Base-by-base conservation (phyloP, 1,140 invertebrate genomes). In the Acromyrmex heyeri region DNA sequence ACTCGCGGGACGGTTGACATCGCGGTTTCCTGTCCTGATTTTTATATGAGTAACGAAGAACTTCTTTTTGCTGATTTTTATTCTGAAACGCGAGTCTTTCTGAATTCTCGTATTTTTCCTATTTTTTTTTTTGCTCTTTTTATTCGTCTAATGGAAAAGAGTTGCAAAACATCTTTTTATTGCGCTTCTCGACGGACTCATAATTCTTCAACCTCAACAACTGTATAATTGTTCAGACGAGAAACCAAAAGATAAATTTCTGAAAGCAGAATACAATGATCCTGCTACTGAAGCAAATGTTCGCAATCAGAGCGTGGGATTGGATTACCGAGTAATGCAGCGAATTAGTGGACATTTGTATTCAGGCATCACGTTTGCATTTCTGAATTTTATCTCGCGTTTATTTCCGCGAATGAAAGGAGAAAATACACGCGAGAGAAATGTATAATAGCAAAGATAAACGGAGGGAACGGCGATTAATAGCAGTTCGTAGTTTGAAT, bases 291-390 rank as follows among this genome's bases (percentile, higher is more conserved):
- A 34, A 82, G 79, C 79, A 61, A 82, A 73, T 73, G 38, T 72
- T 70, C 38, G 67, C 67, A 73, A 82, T 73, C 67, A 73, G 53
- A 61, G 79, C 79, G 55, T 44, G 38, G 18, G 73, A 83, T 83
- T 50, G 48, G 79, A 75, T 83, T 73, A 75, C 69, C 24, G 24
- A 34, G 38, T 69, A 38, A 73, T 50, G 53, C 55, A 18, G 59
- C 67, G 24, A 83, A 83, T 83, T 75, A 83, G 70, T 27, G 44
- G n/a, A 44, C 55, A 61, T 75, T 83, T 83, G 69, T 75, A 83
- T 75, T 72, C 65, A 3, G 21, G 38, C 21, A 59, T 57, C 78
- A 57, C 64, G 38, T 24, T 73, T 44, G 67, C 12, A 61, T 61
- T 61, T 48, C 69, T 48, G 38, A 61, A 73, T 83, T 73, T 83